Conservation (phyloP, 1,140 invertebrate species). For the Phymorhynchus buccinoides region DNA sequence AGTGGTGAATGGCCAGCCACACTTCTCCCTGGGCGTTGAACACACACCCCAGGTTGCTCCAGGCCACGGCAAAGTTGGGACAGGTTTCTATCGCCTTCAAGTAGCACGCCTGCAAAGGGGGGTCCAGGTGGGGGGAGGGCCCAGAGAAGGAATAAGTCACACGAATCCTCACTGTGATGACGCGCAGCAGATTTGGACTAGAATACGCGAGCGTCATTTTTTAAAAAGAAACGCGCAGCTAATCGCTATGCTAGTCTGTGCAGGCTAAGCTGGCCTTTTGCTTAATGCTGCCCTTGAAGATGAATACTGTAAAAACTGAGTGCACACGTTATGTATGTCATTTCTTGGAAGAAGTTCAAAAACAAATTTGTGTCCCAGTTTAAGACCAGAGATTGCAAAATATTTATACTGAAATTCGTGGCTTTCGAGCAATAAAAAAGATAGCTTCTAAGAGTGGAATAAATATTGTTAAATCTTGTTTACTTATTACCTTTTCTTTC, state of each 20-base stretch:
- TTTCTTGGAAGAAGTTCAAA: neutral
- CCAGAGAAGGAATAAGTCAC: neutral
- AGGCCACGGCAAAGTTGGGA: conserved; percentile 98
- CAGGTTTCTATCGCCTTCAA: conserved; percentile 99
- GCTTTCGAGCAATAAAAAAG: too few relatives aligned
- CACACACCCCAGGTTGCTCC: conserved; percentile 99
- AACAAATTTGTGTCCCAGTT: too few relatives aligned
- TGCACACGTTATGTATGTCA: neutral
- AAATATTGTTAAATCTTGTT: too few relatives aligned
- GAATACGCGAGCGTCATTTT: neutral
- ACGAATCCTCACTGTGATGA: neutral
- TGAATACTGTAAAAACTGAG: neutral
- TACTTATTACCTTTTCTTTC: too few relatives aligned
- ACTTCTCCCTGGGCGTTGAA: conserved; percentile 99
- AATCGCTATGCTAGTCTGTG: neutral
- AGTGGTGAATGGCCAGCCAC: conserved; percentile 99
- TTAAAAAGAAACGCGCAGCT: neutral
- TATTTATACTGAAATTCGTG: too few relatives aligned
- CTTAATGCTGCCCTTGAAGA: neutral
- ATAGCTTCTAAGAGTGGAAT: too few relatives aligned
- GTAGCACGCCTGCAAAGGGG: conserved; percentile 90
- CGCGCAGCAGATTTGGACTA: neutral
- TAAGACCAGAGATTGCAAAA: too few relatives aligned
- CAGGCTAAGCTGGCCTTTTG: neutral
- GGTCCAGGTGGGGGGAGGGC: conserved; percentile 14